phyloP scores from a whole-genome alignment of 92 coral and sea anemone genomes.

The Meandrina meandrites region DNA sequence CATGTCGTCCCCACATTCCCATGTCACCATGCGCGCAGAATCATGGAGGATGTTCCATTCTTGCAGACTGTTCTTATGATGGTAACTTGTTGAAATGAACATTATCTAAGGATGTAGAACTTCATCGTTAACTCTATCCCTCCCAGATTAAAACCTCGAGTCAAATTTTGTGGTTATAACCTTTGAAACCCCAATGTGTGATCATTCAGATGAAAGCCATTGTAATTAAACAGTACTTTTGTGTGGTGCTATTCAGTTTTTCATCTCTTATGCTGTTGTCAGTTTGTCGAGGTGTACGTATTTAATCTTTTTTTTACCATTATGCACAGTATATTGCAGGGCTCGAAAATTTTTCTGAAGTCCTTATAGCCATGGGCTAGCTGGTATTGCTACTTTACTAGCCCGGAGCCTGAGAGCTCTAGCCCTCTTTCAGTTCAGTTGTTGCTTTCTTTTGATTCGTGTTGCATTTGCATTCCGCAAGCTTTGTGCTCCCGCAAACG shows the following conservation, averaged over 20 bases:
- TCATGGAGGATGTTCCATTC: slow-evolving; percentile 77
- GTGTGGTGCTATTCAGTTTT: neutral
- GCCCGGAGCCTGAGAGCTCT: too few species aligned
- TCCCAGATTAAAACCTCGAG: neutral
- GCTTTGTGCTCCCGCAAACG: too few species aligned
- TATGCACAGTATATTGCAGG: too few species aligned
- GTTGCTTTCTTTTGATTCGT: too few species aligned
- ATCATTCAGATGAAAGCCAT: neutral
- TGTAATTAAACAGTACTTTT: neutral
- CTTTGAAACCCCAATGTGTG: neutral
- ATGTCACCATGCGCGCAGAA: slow-evolving; percentile 74
- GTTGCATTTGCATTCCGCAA: too few species aligned
- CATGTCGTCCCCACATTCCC: slow-evolving; percentile 57
- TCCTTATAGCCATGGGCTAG: too few species aligned
- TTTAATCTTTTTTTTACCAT: too few species aligned
- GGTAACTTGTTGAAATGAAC: slow-evolving; percentile 45
- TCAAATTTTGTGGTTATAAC: too few species aligned
- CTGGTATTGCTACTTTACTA: too few species aligned
- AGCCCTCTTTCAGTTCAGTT: too few species aligned
- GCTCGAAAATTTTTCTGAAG: too few species aligned
- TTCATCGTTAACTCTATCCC: neutral
- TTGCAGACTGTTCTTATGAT: slow-evolving; percentile 64
- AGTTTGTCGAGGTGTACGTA: neutral
- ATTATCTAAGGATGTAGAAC: neutral
- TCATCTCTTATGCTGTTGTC: neutral